Evolutionary conservation across 2,888 invertebrate species (phyloP), one percentile per base, ranked within the genome.

Genomic region (Phyto melanocephala): DNA sequence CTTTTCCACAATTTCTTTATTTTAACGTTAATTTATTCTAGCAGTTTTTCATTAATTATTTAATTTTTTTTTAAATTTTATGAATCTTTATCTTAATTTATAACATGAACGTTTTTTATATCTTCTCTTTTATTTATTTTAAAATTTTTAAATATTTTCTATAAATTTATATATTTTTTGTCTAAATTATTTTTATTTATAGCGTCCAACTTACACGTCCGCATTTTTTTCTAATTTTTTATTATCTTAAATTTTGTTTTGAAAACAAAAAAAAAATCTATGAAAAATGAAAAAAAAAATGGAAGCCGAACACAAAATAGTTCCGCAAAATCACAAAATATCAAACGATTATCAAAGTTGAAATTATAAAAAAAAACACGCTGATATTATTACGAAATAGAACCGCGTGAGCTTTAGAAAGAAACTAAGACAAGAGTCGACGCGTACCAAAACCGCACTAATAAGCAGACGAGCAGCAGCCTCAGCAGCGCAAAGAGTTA

Each of bases 391-490:
- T 62, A 62, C 45, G 52, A 80, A 62, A 67, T 74, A 74, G 70
- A 76, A 79, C 62, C 82, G 82, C 75, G 71, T 79, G 60, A 82
- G 75, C 71, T 75, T 79, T 75, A 37, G 65, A 58, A 71, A 58
- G 50, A 65, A 80, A 70, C 70, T 65, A 75, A 82, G 75, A 82
- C 82, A 79, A 79, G 79, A 82, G 79, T 82, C 75, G 75, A 70
- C 82, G 79, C 79, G 82, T 82, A 82, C 45, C 79, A 82, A 82
- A 82, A 82, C 75, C 79, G 71, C 79, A 82, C 82, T 82, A 62
- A 79, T 79, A 82, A 76, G 82, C 82, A 82, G 82, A 82, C 82
- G 82, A 82, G 82, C 75, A 82, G 79, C 82, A 82, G 82, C 79
- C 71, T 82, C 79, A 82, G 79, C 79, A 76, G 71, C 79, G 82